Evolutionary conservation across 2,797 vertebrate species (phyloP).

Genomic region (Argya squamiceps): DNA sequence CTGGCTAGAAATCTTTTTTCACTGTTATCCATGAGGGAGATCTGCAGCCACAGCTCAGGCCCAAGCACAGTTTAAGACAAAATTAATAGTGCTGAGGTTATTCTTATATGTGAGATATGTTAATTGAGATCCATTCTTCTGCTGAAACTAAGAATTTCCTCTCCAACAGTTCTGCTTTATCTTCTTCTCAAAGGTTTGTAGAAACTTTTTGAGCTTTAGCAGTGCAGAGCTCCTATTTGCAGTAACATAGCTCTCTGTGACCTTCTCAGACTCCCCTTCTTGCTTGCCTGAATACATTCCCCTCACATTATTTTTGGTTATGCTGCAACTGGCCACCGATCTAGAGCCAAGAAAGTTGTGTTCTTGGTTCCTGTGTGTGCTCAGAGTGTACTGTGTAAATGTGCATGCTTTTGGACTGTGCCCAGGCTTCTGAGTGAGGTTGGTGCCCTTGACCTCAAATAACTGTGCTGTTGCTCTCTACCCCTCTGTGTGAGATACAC

Average conservation of each 20-base stretch:
- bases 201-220: not conserved
- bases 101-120: not conserved
- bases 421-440: not conserved
- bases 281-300: not conserved
- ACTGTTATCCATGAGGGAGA: not conserved
- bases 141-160: not conserved
- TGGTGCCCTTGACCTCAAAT: conserved; percentile 36
- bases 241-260: not conserved
- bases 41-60: not conserved
- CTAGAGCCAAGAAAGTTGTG: not conserved
- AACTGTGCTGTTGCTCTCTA: not conserved
- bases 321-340: not conserved
- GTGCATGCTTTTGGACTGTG: not conserved
- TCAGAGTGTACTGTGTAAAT: not conserved
- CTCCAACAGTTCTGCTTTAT: not conserved
- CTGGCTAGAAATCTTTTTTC: not conserved
- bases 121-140: not conserved
- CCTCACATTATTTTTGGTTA: conserved; percentile 29
- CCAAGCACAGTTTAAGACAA: not conserved
- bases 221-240: not conserved
- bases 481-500: not conserved
- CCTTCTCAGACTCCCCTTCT: not conserved
- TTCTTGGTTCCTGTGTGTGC: not conserved
- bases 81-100: not conserved
- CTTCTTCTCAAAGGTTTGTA: not conserved